A percentile compares a stretch with the other conserved stretches of the same genome.
phyloP scores from a whole-genome alignment of 2,797 vertebrate species.

The Phylloscopus collybita region DNA sequence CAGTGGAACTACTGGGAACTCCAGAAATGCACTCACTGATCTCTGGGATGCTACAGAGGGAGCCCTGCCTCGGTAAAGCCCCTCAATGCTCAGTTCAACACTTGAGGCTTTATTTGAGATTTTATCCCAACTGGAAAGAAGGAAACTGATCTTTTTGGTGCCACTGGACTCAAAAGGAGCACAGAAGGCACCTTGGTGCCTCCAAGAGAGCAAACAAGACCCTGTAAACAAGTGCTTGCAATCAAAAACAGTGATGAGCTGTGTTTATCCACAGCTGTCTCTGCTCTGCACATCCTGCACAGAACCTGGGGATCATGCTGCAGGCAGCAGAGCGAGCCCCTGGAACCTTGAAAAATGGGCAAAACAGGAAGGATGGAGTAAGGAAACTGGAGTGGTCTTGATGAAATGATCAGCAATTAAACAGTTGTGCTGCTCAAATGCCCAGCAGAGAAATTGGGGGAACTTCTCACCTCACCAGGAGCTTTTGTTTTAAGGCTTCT shows the following conservation, averaged over 20 bases:
- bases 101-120: not conserved
- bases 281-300: not conserved
- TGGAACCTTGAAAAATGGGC: not conserved
- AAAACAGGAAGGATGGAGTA: not conserved
- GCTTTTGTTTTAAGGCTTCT: not conserved
- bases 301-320: accelerated
- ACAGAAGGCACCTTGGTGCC: not conserved
- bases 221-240: not conserved
- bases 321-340: not conserved
- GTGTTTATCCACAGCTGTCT: not conserved
- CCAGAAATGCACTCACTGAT: not conserved
- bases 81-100: not conserved
- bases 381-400: not conserved
- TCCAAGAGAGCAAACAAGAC: not conserved
- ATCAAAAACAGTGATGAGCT: not conserved
- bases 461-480: not conserved
- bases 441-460: not conserved
- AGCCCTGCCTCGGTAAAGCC: not conserved
- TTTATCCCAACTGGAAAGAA: not conserved
- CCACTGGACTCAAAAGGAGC: not conserved
- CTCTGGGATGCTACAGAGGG: not conserved
- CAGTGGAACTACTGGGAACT: not conserved
- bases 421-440: not conserved
- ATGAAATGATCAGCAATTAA: not conserved
- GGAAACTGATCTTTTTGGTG: not conserved